Percentiles rank a stretch among this genome's conserved stretches.
phyloP scores from a whole-genome alignment of 2,113 vertebrate genomes.

The Notiomystis cincta region DNA sequence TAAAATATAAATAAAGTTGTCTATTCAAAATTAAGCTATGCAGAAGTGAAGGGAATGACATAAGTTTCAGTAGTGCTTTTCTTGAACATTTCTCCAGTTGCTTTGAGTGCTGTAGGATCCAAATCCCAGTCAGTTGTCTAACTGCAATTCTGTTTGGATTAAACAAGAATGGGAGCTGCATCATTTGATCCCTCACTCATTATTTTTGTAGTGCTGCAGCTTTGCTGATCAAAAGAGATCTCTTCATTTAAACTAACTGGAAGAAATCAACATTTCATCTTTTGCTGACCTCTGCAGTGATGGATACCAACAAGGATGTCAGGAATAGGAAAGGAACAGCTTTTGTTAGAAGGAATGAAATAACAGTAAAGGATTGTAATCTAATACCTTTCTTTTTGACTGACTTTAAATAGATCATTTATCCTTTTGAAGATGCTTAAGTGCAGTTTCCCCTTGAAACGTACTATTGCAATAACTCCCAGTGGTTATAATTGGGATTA shows the following conservation, averaged over 20 bases:
- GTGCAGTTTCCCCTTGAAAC: slow-evolving; percentile 35
- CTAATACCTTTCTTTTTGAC: neutral
- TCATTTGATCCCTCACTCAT: neutral
- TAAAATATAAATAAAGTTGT: neutral
- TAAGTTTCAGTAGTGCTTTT: neutral
- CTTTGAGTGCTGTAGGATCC: neutral
- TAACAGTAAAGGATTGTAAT: neutral
- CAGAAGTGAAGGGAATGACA: neutral
- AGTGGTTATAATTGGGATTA: neutral
- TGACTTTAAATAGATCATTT: neutral
- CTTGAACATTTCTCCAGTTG: neutral
- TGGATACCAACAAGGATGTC: neutral
- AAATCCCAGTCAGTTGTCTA: neutral
- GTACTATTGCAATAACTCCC: neutral
- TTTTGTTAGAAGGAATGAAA: neutral
- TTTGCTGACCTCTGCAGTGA: neutral
- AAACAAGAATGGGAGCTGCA: neutral
- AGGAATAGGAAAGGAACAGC: neutral
- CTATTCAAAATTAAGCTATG: neutral
- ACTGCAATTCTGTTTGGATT: neutral
- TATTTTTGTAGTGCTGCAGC: neutral
- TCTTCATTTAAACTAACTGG: neutral
- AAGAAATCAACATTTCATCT: neutral
- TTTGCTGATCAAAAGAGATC: neutral
- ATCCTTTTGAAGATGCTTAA: neutral